Conservation (phyloP, 1,140 invertebrate genomes). For the Diuraphis noxia region DNA sequence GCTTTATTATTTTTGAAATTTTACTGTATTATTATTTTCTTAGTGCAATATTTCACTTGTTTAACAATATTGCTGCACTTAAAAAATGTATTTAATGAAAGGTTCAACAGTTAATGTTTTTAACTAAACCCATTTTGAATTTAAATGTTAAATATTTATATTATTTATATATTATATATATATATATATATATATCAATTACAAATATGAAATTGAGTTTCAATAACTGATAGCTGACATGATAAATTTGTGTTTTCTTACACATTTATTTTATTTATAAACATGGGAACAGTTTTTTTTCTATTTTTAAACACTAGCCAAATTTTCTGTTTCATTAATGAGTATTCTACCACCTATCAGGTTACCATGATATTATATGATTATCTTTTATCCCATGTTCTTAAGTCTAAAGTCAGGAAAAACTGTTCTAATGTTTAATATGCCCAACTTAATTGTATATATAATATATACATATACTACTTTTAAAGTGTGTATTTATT, state of each 20-base stretch:
- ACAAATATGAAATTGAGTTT: neutral
- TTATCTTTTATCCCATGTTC: neutral
- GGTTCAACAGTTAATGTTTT: neutral
- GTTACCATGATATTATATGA: neutral
- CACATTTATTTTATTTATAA: neutral
- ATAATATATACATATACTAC: neutral
- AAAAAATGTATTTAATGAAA: conserved; percentile 8
- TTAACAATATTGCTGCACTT: conserved; percentile 21
- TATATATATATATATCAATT: neutral
- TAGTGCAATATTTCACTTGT: conserved; percentile 54
- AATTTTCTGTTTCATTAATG: neutral
- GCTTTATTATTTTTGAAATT: conserved; percentile 24
- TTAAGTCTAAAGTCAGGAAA: neutral
- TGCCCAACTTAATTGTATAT: neutral
- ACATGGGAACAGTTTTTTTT: neutral
- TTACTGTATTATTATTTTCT: neutral
- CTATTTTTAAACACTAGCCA: neutral
- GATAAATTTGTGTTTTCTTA: too few relatives aligned
- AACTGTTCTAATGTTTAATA: neutral
- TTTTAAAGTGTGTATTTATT: neutral
- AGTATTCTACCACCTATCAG: neutral
- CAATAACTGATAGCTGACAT: neutral
- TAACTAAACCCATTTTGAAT: neutral
- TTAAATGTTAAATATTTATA: conserved; percentile 17
- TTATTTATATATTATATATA: neutral